These are phyloP conservation scores for Copsychus sechellarum DNA, from an alignment of 2,113 vertebrate species.

Conservation along the genomic window DNA sequence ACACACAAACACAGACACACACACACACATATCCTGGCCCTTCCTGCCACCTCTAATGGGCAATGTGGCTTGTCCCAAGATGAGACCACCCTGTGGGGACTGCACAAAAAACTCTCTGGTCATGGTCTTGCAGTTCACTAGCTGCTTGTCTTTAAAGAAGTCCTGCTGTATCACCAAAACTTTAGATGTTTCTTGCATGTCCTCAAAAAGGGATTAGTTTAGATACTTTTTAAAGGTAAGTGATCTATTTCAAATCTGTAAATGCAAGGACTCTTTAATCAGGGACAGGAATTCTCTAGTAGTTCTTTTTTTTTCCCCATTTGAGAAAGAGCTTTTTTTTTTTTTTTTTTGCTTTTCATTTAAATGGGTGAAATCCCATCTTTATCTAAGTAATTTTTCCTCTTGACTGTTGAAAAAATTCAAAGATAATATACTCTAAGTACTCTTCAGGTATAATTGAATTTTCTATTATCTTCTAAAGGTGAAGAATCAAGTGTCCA, in stretches of 20 bases:
- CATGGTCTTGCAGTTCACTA: accelerated
- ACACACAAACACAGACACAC: no score
- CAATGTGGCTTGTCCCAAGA: accelerated
- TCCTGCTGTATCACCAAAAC: not conserved
- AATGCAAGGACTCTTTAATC: not conserved
- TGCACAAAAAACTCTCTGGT: not conserved
- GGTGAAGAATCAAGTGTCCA: conserved; percentile 7
- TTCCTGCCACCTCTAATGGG: not conserved
- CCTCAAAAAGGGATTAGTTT: not conserved
- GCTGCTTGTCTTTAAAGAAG: not conserved
- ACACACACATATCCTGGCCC: not conserved
- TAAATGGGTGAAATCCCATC: not conserved
- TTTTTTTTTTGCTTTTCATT: not conserved
- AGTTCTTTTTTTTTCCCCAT: not conserved
- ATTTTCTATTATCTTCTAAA: not conserved
- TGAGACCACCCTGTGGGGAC: not conserved
- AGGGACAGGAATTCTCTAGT: not conserved
- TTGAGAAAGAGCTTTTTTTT: not conserved
- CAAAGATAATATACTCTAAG: not conserved
- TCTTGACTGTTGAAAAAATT: not conserved
- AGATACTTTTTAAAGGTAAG: not conserved
- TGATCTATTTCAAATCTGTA: not conserved
- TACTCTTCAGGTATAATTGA: not conserved
- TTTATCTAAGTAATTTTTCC: not conserved
- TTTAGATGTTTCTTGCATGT: not conserved